phyloP scores from a whole-genome alignment of 1,140 invertebrate genomes.

The Reticulitermes speratus region DNA sequence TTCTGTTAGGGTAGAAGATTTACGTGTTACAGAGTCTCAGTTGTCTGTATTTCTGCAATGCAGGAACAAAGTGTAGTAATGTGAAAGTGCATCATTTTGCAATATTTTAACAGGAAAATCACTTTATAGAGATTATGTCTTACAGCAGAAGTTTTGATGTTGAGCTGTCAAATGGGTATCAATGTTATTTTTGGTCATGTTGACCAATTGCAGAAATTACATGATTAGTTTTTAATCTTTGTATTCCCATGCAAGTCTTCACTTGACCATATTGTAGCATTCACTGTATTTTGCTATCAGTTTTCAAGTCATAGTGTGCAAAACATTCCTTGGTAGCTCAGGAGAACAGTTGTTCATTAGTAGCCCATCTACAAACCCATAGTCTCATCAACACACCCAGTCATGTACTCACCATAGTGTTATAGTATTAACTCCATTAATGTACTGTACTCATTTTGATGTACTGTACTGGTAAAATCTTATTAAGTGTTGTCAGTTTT shows the following conservation, averaged over 20 bases:
- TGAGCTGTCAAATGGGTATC: not conserved
- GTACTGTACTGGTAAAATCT: not conserved
- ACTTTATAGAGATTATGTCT: slow-evolving; percentile 7
- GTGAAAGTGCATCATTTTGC: not conserved
- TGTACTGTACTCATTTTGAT: not conserved
- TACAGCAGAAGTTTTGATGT: not conserved
- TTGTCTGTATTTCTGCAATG: slow-evolving; percentile 21
- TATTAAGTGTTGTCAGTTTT: too few relatives aligned
- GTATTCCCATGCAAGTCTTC: not conserved
- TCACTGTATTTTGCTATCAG: not conserved
- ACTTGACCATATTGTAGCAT: not conserved
- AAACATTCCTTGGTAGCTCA: slow-evolving; percentile 27
- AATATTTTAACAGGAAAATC: not conserved
- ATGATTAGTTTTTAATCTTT: slow-evolving; percentile 1
- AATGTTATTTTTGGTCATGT: slow-evolving; percentile 7
- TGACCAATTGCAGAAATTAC: not conserved
- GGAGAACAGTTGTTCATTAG: slow-evolving; percentile 7
- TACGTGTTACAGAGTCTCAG: not conserved
- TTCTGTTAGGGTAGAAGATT: not conserved
- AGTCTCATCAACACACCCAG: not conserved
- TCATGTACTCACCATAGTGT: too few relatives aligned
- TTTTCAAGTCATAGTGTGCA: not conserved
- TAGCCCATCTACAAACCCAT: not conserved
- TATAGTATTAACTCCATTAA: not conserved
- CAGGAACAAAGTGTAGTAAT: not conserved